Conservation (phyloP, 2,797 vertebrate species). For the Netta rufina region DNA sequence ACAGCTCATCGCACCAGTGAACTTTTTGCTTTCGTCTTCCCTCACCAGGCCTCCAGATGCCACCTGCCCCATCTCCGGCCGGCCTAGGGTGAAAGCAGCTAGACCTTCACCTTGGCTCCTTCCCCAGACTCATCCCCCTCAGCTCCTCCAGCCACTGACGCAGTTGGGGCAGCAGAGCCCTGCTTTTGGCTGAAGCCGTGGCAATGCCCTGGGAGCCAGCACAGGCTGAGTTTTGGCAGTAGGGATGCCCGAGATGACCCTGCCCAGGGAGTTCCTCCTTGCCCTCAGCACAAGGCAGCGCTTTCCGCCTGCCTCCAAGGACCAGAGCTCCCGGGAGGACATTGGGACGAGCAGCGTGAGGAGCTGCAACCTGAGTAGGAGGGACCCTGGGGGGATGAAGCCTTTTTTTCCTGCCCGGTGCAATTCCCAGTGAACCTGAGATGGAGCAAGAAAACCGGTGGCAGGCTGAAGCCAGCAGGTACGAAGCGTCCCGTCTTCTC, state of each 20-base stretch:
- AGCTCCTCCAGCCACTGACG: background rate
- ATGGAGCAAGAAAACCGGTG: too few species aligned
- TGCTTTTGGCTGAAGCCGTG: background rate
- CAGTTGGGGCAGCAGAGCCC: conserved; percentile 30
- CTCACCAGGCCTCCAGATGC: too few species aligned
- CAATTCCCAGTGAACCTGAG: too few species aligned
- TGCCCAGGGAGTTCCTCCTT: background rate
- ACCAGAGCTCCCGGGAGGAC: background rate
- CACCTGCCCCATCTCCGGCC: background rate
- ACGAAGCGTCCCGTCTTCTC: too few species aligned
- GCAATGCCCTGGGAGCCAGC: background rate
- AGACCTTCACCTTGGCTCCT: background rate
- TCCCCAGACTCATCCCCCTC: background rate
- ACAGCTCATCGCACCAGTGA: background rate
- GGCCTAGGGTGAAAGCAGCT: background rate
- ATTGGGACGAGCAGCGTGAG: accelerated
- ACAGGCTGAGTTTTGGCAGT: background rate
- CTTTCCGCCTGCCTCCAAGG: accelerated
- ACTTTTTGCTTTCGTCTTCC: background rate
- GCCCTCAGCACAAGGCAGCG: background rate
- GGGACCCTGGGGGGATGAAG: background rate
- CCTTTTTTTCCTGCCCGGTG: background rate
- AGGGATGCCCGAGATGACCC: background rate
- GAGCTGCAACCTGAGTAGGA: background rate
- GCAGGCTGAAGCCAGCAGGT: too few species aligned